Evolutionary conservation across 2,888 invertebrate species (phyloP).

Genomic region (Aelia acuminata): DNA sequence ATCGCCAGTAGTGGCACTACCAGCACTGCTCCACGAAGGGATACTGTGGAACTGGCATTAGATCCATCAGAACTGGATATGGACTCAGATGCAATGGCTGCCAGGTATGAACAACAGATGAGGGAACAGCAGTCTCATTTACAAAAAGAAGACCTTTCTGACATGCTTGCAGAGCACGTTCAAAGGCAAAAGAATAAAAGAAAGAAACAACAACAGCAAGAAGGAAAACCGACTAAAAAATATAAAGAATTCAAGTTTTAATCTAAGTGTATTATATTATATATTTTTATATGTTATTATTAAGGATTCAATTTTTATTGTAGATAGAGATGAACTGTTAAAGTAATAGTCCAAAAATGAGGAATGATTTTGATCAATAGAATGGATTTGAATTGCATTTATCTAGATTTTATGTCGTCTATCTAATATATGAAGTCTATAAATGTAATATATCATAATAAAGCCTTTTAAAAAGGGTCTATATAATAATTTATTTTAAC

Average conservation of each 20-base stretch:
- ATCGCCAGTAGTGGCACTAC: conserved; percentile 61
- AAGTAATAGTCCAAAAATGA: not conserved
- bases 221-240: conserved; percentile 93
- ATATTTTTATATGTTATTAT: conserved; percentile 47
- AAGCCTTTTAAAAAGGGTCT: not conserved
- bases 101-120: conserved; percentile 95
- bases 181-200: conserved; percentile 96
- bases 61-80: conserved; percentile 97
- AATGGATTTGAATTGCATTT: conserved; percentile 4
- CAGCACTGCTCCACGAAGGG: conserved; percentile 68
- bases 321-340: not conserved
- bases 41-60: conserved; percentile 91
- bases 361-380: not conserved
- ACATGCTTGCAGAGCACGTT: conserved; percentile 98
- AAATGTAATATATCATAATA: conserved; percentile 19
- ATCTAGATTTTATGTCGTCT: not conserved
- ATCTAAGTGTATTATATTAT: conserved; percentile 9
- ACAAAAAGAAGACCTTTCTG: conserved; percentile 94
- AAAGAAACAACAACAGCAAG: conserved; percentile 90
- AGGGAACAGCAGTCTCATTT: conserved; percentile 91
- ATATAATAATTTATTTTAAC: not conserved
- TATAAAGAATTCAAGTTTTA: conserved; percentile 99
- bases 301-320: conserved; percentile 15
- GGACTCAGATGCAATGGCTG: conserved; percentile 96
- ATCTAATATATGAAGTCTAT: not conserved